These are phyloP conservation scores for Drymonia ruficornis DNA, from an alignment of 2,888 invertebrate species.

Conservation along the genomic window DNA sequence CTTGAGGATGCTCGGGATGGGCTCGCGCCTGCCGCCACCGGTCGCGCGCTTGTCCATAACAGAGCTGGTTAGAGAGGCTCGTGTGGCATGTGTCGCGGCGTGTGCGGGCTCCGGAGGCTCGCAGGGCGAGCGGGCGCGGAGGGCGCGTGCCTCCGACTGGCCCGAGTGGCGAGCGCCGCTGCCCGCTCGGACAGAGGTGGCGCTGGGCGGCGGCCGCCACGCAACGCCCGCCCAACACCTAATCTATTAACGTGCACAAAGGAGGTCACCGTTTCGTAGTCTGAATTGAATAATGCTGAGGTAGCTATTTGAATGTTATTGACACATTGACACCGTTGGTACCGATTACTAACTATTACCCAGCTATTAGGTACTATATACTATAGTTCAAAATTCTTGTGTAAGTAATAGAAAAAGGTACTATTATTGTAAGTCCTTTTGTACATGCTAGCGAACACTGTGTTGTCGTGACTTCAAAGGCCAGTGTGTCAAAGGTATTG, in stretches of 20 bases:
- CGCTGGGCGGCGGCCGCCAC: slow-evolving; percentile 52
- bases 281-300: slow-evolving; percentile 22
- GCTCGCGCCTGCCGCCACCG: slow-evolving; percentile 71
- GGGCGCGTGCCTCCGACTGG: slow-evolving; percentile 80
- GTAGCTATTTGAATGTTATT: slow-evolving; percentile 17
- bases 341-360: neutral
- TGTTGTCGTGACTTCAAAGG: too few species aligned
- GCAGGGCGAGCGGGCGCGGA: slow-evolving; percentile 75
- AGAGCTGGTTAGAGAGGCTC: slow-evolving; percentile 49
- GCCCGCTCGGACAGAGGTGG: slow-evolving; percentile 68
- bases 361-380: too few species aligned
- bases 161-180: slow-evolving; percentile 50
- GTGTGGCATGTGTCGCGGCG: slow-evolving; percentile 52
- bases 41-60: slow-evolving; percentile 76
- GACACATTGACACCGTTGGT: slow-evolving; percentile 36
- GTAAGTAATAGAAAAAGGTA: too few species aligned
- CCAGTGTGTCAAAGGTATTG: too few species aligned
- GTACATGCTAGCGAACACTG: too few species aligned
- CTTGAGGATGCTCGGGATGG: slow-evolving; percentile 79
- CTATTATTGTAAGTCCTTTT: too few species aligned
- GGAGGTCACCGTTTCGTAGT: slow-evolving; percentile 68
- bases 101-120: slow-evolving; percentile 42
- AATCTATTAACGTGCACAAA: slow-evolving; percentile 69
- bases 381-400: too few species aligned
- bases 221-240: slow-evolving; percentile 60